Evolutionary conservation across 2,888 invertebrate species (phyloP), one percentile per base, ranked within the genome.

Genomic region (Eupithecia centaureata): DNA sequence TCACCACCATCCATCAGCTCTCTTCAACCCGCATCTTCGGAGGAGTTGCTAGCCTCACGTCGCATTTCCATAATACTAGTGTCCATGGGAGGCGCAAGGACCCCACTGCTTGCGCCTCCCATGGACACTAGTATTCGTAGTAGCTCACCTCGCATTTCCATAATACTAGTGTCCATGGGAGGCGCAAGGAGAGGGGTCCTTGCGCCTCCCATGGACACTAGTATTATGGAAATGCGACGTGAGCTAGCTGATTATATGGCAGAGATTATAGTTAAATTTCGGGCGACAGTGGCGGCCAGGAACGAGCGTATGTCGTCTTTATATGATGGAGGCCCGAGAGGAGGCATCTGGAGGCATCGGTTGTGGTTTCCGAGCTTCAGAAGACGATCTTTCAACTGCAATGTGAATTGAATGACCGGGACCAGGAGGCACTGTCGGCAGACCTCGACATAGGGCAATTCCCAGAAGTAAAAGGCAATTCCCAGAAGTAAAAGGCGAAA

Each of bases 391-490:
- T 15, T 3, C 15, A 13, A 15, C 38, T 38, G 3, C 5, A 38
- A 38, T 38, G 38, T 38, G 38, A 38, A 13, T 15, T 38, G 38
- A 38, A 38, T n/a, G n/a, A n/a, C n/a, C n/a, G n/a, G n/a, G n/a
- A n/a, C n/a, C 47, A 47, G 22, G 47, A 47, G 18, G 47, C 47
- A 0, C 22, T 47, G n/a, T 22, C 28, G 13, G 52, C 52, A 1
- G 52, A 52, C 13, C 52, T 52, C 27, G 28, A 52, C 5, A 52
- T 52, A 2, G 52, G 52, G 27, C 52, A 52, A 28, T 52, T 27
- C 52, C 52, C 52, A 10, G 52, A 52, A n/a, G n/a, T n/a, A n/a
- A n/a, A n/a, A n/a, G n/a, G n/a, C n/a, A n/a, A n/a, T n/a, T n/a
- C n/a, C n/a, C n/a, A n/a, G n/a, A n/a, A 13, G 27, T 52, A 3